phyloP scores from a whole-genome alignment of 2,888 invertebrate species.

The Neoascia interrupta region DNA sequence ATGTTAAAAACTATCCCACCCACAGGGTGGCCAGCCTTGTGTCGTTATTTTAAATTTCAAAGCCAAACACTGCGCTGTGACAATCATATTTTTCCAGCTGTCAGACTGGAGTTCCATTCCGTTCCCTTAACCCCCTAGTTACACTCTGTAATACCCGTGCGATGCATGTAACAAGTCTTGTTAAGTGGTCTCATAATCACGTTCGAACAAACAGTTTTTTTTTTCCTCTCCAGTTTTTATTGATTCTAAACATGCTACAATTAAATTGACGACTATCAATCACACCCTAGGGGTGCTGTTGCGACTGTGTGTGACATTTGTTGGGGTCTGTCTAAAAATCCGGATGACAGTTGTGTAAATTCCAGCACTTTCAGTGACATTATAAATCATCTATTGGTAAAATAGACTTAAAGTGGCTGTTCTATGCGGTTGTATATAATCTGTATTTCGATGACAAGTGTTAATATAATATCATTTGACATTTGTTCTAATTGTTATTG shows the following conservation, averaged over 20 bases:
- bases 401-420: slow-evolving; percentile 31
- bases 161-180: slow-evolving; percentile 18
- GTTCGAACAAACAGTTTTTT: slow-evolving; percentile 27
- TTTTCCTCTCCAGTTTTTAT: slow-evolving; percentile 30
- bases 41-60: neutral
- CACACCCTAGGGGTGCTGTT: slow-evolving; percentile 53
- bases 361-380: slow-evolving; percentile 55
- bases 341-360: slow-evolving; percentile 56
- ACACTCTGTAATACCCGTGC: neutral
- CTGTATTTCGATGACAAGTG: slow-evolving; percentile 53
- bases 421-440: neutral
- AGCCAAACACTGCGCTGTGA: neutral
- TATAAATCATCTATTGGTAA: slow-evolving; percentile 53
- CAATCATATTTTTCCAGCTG: slow-evolving; percentile 26
- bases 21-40: slow-evolving; percentile 37
- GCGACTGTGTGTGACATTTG: slow-evolving; percentile 40
- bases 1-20: slow-evolving; percentile 46
- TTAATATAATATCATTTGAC: slow-evolving; percentile 51
- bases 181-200: slow-evolving; percentile 25
- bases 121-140: neutral
- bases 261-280: slow-evolving; percentile 62
- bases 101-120: slow-evolving; percentile 18
- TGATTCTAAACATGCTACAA: slow-evolving; percentile 46
- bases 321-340: slow-evolving; percentile 29
- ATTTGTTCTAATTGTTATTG: slow-evolving; percentile 21